These are phyloP conservation scores for Antigone vipio DNA, from an alignment of 2,113 vertebrate genomes.

Conservation along the genomic window DNA sequence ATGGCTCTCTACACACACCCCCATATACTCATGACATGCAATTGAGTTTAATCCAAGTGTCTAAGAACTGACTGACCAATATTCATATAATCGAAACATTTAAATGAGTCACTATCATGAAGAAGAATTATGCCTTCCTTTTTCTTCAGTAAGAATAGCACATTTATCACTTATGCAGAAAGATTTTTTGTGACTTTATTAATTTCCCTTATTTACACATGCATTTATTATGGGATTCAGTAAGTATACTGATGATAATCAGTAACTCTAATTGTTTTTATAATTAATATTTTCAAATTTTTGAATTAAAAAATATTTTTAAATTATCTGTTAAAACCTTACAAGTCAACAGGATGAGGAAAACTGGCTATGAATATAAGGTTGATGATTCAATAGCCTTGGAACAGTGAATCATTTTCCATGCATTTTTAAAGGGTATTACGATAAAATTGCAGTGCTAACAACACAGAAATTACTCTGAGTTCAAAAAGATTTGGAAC, in stretches of 20 bases:
- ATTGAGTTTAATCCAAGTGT: not conserved
- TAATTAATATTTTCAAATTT: not conserved
- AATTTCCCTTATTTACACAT: not conserved
- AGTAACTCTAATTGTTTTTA: not conserved
- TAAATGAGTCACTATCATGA: not conserved
- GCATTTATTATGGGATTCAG: not conserved
- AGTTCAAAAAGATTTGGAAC: not conserved
- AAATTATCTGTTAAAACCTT: not conserved
- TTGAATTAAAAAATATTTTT: not conserved
- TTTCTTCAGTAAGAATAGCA: not conserved
- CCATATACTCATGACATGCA: fast-evolving
- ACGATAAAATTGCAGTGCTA: not conserved
- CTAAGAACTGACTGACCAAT: not conserved
- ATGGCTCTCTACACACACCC: not conserved
- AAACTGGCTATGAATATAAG: not conserved
- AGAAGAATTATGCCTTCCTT: not conserved
- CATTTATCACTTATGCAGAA: not conserved
- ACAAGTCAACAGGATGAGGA: not conserved
- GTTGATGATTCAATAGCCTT: not conserved
- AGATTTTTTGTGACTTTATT: not conserved
- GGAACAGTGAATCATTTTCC: not conserved
- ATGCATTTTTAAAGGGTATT: constrained; percentile 5
- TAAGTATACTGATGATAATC: not conserved
- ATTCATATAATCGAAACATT: not conserved
- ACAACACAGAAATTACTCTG: not conserved